Evolutionary conservation across 2,113 vertebrate genomes (phyloP).

Genomic region (Erinaceus europaeus): DNA sequence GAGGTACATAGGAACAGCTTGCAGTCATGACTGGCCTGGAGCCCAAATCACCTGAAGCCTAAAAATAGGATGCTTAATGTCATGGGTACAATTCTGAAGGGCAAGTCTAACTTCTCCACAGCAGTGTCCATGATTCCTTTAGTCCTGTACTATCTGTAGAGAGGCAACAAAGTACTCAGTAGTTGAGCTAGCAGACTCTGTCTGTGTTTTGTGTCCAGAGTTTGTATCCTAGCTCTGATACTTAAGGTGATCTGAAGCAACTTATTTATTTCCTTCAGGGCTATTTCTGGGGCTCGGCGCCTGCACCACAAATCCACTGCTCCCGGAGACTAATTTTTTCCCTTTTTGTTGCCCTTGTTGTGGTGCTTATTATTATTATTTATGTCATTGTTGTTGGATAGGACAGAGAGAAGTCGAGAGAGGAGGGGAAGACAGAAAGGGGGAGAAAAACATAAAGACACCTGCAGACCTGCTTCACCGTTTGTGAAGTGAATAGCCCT

Average conservation of each 20-base stretch:
- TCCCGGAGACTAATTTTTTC: no score
- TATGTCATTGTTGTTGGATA: no score
- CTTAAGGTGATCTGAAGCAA: background rate
- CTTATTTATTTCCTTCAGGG: no score
- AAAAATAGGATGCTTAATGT: conserved; percentile 21
- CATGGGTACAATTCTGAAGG: background rate
- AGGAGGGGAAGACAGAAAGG: no score
- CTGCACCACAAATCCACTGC: no score
- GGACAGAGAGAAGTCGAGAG: no score
- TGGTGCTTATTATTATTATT: no score
- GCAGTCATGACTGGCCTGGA: conserved; percentile 47
- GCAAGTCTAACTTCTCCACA: background rate
- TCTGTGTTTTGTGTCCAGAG: background rate
- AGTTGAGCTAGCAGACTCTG: background rate
- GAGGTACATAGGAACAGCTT: background rate
- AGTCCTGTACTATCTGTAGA: background rate
- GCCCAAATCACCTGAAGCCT: conserved; percentile 36
- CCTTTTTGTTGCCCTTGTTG: no score
- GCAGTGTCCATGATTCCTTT: background rate
- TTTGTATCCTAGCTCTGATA: background rate
- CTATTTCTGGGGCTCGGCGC: no score
- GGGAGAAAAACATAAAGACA: no score
- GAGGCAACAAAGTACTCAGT: background rate
- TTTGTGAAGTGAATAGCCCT: no score
- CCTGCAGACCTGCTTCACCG: no score